Evolutionary conservation across 1,140 invertebrate genomes (phyloP), one percentile per base, ranked within the genome.

Genomic region (Polyergus mexicanus): DNA sequence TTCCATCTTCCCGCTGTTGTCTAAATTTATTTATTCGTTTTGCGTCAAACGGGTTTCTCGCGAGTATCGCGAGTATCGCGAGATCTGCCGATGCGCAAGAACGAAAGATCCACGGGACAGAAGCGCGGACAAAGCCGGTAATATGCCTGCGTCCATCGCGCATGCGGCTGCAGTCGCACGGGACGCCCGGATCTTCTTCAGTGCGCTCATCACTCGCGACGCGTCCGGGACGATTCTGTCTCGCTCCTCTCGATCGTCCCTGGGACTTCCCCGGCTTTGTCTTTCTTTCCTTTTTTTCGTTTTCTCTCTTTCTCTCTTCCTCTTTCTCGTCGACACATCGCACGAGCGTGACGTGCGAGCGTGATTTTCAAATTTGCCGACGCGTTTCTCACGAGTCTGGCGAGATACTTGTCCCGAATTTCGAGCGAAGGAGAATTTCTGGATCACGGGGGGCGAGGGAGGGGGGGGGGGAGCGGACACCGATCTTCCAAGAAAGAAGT

Each of bases 121-220:
- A 71, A 71, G 19, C 35, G 11, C n/a, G 63, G 25, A 65, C 38
- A 83, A 47, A 58, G 83, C 22, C 58, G 62, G 69, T 71, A 76
- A 65, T 41, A 65, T 72, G 38, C 35, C 51, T 35, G n/a, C 68
- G 66, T 83, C 77, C 84, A 88, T 74, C 86, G 93, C 92, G 92
- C 93, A 93, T 94, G 92, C 93, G 92, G 86, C 85, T 90, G 90
- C 90, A 90, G 91, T 90, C 72, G 84, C 75, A 84, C 90, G 77
- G 88, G 91, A 88, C 89, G 88, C 93, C 93, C 91, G 92, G 93
- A 93, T 93, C 90, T 89, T 93, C 90, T 89, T 94, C 92, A 94
- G 93, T 94, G 92, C 92, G 93, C 89, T 90, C 92, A 87, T 92
- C 89, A 90, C 86, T 90, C 93, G 92, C 93, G 92, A 92, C 90